Base-by-base conservation (phyloP, 1,140 invertebrate genomes). In the Aradophagus sp. region DNA sequence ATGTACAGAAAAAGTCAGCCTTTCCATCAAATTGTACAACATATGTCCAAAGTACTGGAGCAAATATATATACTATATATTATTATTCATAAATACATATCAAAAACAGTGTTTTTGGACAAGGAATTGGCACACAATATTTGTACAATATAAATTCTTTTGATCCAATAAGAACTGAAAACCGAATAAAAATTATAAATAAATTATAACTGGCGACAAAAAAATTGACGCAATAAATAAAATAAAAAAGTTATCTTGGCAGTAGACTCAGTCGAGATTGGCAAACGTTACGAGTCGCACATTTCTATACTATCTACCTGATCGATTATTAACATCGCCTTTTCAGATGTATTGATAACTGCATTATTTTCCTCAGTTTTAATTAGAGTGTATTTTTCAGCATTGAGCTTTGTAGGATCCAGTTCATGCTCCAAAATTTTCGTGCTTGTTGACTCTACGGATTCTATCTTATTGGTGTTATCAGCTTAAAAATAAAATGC, bases 321-420 rank as follows among this genome's bases (percentile, higher is more conserved):
- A 35, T 79, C 73, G 29, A 75, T 44, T 11, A 50, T 72, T 19
- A 73, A 35, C 45, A 76, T 72, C 2, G 73, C 32, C 36, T 26
- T 75, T 32, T 59, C 66, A 0, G 55, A 55, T 3, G 68, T 65
- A 7, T 79, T 62, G n/a, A 71, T 63, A 34, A 72, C 38, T 15
- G 38, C 10, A 48, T 16, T 66, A 0, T 61, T 82, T 16, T 87
- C 85, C 32, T 87, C 83, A 41, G 86, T 80, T 42, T 76, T 85
- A 42, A 86, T 71, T 72, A 87, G 87, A 42, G 86, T 78, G 73
- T 86, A 87, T 68, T 84, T 85, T 56, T 88, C 86, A 15, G 87
- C 74, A 69, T 87, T 86, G 20, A 88, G 87, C 23, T 86, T 85
- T 2, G 83, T 77, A 11, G 85, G 77, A 6, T 80, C 82, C 23